Base-by-base conservation (phyloP, 2,888 invertebrate genomes). In the Microplitis deprimator region DNA sequence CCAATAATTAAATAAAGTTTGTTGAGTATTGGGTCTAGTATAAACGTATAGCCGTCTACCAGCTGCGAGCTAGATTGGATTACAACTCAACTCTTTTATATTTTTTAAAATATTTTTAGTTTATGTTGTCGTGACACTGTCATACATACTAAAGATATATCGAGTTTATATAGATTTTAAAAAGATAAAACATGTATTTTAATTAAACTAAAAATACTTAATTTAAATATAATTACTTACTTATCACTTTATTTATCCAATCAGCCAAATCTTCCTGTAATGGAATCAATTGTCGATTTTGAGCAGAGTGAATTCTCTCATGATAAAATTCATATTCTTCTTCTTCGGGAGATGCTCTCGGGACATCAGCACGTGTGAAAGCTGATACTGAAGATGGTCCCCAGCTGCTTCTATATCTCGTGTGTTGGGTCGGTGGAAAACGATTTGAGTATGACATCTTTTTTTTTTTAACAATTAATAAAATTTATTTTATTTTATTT, bases 251-350 rank as follows among this genome's bases (percentile, higher is more conserved):
- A 88, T 95, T 95, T 80, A 97, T 94, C 96, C 96, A 97, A 84
- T 96, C 96, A 6, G 96, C 95, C 76, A 96, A 91, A 90, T 97
- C 96, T 88, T 96, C 96, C 89, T 96, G 95, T 80, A 96, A 91
- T 0, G 96, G 96, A 85, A 94, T 93, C 84, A 96, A 91, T 89
- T 96, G 95, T 72, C 95, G 92, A 89, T 94, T 94, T 90, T 96
- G 96, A 79, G 94, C 93, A 86, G 93, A 93, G 86, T 94, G 92
- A 83, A 95, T 93, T 87, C 94, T 92, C 88, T 94, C 94, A 84
- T 94, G 92, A 88, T 94, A 94, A 85, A 92, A 93, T 83, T 93
- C 93, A 68, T 90, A 90, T 84, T 94, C 93, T 83, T 93, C 93
- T 68, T 93, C 93, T 1, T 89, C 89, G 74, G 87, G 85, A 62